Base-by-base conservation (phyloP, 2,888 invertebrate species). In the Aricia artaxerxes region DNA sequence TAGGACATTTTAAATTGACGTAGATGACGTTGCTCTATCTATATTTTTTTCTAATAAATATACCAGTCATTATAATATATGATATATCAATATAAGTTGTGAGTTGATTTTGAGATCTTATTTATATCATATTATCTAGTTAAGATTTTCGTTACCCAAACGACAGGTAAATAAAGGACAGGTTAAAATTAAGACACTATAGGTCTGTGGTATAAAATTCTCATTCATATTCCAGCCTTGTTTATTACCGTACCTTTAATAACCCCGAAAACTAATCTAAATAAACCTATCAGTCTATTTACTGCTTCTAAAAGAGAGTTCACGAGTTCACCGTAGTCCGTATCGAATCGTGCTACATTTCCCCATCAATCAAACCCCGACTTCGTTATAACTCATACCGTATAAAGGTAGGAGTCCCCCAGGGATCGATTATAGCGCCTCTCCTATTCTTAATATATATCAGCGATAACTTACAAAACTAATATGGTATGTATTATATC, bases 321-420 rank as follows among this genome's bases (percentile, higher is more conserved):
- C 35, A 35, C 69, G 69, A 38, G 69, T 69, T 69, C 69, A 38
- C 13, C 69, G 69, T 69, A 69, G 35, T 35, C 13, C 38, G 69
- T 69, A 69, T 69, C 35, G 35, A 69, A 69, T 38, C 69, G 69
- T 69, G 69, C 35, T 69, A 69, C 5, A 69, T 69, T 69, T 4
- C 35, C 69, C 69, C 69, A 69, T 69, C 69, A 5, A 69, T 69
- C 69, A 69, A 69, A 69, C 13, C 69, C 69, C 35, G 69, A 69
- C 69, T 69, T 69, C 35, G 69, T 69, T 69, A 69, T 69, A 69
- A 69, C 69, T 69, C 69, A 35, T 38, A 69, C 69, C 35, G 35
- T 69, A 69, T 69, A 69, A 69, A 69, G 69, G 69, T 69, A 38
- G 35, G 69, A 69, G 69, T 69, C 69, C 35, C 69, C 69, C 35